Evolutionary conservation across 2,888 invertebrate genomes (phyloP).

Genomic region (Metallyticus violacea): DNA sequence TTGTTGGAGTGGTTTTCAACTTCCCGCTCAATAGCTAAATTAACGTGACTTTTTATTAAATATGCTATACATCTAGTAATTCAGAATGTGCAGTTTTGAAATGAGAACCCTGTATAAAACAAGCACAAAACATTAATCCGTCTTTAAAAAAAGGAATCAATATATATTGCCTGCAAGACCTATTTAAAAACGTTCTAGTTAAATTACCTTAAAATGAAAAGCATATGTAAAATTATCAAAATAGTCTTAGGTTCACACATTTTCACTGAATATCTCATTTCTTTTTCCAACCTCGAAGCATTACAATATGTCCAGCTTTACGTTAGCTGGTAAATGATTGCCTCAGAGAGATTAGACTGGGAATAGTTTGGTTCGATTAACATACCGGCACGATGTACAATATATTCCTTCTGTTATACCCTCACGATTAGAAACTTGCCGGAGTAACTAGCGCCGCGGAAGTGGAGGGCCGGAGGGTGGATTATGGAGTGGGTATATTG

Average conservation of each 20-base stretch:
- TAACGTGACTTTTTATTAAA: too few relatives aligned
- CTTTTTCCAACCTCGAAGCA: not conserved
- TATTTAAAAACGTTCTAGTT: not conserved
- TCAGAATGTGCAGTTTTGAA: too few relatives aligned
- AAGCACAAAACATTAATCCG: too few relatives aligned
- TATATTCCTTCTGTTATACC: not conserved
- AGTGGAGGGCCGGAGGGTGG: conserved; percentile 1
- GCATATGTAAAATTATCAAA: not conserved
- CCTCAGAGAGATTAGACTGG: not conserved
- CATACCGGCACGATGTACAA: not conserved
- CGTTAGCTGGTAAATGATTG: not conserved
- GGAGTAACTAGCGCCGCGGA: not conserved
- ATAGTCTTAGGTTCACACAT: too few relatives aligned
- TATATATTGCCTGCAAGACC: not conserved
- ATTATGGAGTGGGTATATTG: conserved; percentile 12
- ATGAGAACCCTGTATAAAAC: too few relatives aligned
- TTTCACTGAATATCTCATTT: not conserved
- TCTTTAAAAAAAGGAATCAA: too few relatives aligned
- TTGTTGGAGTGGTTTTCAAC: too few relatives aligned
- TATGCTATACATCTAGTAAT: too few relatives aligned
- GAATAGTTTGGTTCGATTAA: not conserved
- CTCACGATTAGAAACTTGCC: not conserved
- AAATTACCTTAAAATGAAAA: not conserved
- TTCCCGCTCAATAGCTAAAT: too few relatives aligned
- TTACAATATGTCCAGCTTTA: not conserved